A percentile compares a stretch with the other conserved stretches of the same genome.
These are phyloP conservation scores for Molothrus aeneus DNA, from an alignment of 2,797 vertebrate genomes.

Conservation along the genomic window DNA sequence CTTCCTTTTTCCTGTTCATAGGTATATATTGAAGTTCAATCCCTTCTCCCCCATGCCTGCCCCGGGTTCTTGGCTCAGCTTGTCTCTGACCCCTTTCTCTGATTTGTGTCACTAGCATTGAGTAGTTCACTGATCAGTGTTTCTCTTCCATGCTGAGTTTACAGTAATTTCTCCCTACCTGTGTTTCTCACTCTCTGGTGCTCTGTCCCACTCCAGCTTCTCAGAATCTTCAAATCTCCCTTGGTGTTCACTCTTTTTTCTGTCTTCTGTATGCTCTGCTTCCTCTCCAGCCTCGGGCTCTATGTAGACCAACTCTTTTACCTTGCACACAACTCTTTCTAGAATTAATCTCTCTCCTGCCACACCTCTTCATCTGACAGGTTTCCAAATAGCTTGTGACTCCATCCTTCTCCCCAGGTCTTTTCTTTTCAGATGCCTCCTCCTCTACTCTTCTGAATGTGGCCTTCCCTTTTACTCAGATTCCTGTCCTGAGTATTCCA, in stretches of 20 bases:
- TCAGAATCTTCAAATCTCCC: background rate
- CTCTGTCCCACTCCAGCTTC: background rate
- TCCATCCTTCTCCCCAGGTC: background rate
- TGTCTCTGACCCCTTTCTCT: background rate
- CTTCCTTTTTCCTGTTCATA: background rate
- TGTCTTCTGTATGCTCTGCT: background rate
- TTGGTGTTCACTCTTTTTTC: fast-evolving
- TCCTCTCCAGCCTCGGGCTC: background rate
- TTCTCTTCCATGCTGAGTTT: background rate
- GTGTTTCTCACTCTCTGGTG: background rate
- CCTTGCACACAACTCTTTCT: background rate
- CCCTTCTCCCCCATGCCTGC: background rate
- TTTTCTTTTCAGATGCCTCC: background rate
- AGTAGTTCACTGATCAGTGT: background rate
- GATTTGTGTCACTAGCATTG: background rate
- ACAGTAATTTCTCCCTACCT: background rate
- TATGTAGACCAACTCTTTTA: background rate
- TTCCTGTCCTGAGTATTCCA: background rate
- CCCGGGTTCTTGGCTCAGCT: background rate
- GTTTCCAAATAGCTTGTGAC: background rate
- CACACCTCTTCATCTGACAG: background rate
- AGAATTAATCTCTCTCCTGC: background rate
- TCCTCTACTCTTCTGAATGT: background rate
- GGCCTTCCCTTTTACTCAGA: background rate
- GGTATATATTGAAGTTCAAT: background rate